These are phyloP conservation scores for Nannoperca australis DNA, from an alignment of 2,797 vertebrate species.

Conservation along the genomic window DNA sequence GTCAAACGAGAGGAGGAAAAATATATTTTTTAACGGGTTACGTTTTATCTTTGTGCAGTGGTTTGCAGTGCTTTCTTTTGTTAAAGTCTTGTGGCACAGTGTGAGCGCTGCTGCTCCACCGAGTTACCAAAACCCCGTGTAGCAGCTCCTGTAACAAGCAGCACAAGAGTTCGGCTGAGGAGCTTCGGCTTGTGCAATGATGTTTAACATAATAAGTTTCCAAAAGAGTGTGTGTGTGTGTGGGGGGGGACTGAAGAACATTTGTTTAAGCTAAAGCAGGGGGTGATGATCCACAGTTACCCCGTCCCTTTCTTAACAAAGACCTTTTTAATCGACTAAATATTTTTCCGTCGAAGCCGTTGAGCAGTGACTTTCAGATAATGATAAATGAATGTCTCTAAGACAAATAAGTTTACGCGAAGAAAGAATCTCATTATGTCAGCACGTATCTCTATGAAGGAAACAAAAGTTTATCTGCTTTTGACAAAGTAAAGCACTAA, in stretches of 20 bases:
- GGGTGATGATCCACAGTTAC: conserved; percentile 37
- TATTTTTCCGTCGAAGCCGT: conserved; percentile 31
- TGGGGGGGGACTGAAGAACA: background rate
- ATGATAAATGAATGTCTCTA: conserved; percentile 21
- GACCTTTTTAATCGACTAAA: conserved; percentile 70
- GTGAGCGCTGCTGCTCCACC: background rate
- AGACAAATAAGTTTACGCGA: conserved; percentile 7
- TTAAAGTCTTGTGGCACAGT: background rate
- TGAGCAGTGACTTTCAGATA: conserved; percentile 40
- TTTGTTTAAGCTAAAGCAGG: conserved; percentile 34
- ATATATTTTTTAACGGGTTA: background rate
- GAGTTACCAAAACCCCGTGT: background rate
- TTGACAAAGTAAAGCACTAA: conserved; percentile 55
- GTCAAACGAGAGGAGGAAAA: no score
- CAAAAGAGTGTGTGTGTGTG: background rate
- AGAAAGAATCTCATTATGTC: background rate
- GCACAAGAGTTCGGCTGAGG: background rate
- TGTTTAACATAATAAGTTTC: background rate
- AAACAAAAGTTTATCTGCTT: conserved; percentile 49
- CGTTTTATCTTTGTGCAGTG: background rate
- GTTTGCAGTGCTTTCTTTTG: conserved; percentile 5
- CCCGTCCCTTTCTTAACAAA: conserved; percentile 68
- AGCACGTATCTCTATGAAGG: conserved; percentile 19
- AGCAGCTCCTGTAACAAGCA: conserved; percentile 11
- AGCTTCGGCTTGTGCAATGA: background rate